These are phyloP conservation scores for Zygogramma bicolorata DNA, from an alignment of 2,888 invertebrate species.

Conservation along the genomic window DNA sequence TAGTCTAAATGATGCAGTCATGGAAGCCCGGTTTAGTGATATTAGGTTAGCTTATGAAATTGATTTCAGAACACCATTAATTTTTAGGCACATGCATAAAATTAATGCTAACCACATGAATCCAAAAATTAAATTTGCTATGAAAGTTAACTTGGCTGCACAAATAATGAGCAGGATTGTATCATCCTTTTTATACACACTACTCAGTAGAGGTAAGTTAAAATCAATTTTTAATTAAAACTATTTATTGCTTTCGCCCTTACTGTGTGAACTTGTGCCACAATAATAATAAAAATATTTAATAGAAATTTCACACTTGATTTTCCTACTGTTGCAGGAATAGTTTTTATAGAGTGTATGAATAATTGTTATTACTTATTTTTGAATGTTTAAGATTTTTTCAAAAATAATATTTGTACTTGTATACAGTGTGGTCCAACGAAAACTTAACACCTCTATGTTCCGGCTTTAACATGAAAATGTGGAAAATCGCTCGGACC, in stretches of 20 bases:
- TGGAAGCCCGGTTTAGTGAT: slow-evolving; percentile 10
- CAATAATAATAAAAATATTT: background rate
- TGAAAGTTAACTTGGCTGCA: background rate
- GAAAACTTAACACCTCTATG: too few species aligned
- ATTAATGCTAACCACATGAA: background rate
- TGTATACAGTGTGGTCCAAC: too few species aligned
- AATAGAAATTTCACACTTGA: background rate
- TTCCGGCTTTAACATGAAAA: too few species aligned
- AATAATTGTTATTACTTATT: background rate
- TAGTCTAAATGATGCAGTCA: background rate
- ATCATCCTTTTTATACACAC: slow-evolving; percentile 13
- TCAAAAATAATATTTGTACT: background rate
- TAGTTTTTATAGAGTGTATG: background rate
- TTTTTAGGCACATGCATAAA: slow-evolving; percentile 19
- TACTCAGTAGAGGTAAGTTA: slow-evolving; percentile 17
- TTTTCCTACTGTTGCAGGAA: background rate
- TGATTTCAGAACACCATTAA: background rate
- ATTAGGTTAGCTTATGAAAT: slow-evolving; percentile 8
- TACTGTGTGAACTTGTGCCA: background rate
- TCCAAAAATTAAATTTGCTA: slow-evolving; percentile 1
- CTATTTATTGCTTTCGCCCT: slow-evolving; percentile 6
- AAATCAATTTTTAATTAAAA: slow-evolving; percentile 12
- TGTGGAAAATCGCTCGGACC: too few species aligned
- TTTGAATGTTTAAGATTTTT: background rate
- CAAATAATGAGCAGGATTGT: slow-evolving; percentile 11